Conservation (phyloP, 2,888 invertebrate genomes). For the Pseudanteris insignis region DNA sequence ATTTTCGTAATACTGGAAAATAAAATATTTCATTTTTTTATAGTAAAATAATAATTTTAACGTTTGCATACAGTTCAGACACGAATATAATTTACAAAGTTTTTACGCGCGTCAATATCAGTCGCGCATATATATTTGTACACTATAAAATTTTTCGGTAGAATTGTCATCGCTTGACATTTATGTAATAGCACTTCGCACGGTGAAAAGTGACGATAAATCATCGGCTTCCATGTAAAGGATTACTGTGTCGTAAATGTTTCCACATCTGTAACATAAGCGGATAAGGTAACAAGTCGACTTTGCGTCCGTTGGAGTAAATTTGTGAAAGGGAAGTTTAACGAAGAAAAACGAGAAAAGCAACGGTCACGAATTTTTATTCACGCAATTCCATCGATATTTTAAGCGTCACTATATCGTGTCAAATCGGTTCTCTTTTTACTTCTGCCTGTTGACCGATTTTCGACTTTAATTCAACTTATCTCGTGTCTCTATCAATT, state of each 20-base stretch:
- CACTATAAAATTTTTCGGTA: slow-evolving; percentile 33
- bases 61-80: too few relatives aligned
- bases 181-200: slow-evolving; percentile 45
- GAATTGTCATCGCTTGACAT: slow-evolving; percentile 41
- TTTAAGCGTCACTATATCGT: slow-evolving; percentile 21
- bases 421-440: slow-evolving; percentile 12
- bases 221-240: slow-evolving; percentile 45
- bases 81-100: background rate
- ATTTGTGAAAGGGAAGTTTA: slow-evolving; percentile 46
- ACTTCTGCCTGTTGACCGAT: slow-evolving; percentile 23
- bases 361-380: slow-evolving; percentile 29
- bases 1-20: too few relatives aligned
- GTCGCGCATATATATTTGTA: too few relatives aligned
- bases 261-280: slow-evolving; percentile 45
- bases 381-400: slow-evolving; percentile 36
- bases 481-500: background rate
- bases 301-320: slow-evolving; percentile 44
- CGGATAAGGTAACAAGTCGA: slow-evolving; percentile 47
- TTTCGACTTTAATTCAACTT: slow-evolving; percentile 8
- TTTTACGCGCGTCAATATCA: background rate
- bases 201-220: slow-evolving; percentile 46
- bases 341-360: slow-evolving; percentile 46
- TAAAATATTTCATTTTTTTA: too few relatives aligned
- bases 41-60: too few relatives aligned
- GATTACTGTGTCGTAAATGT: slow-evolving; percentile 44